These are phyloP conservation scores for Rhagoletis pomonella DNA, from an alignment of 1,140 invertebrate species.

Conservation along the genomic window DNA sequence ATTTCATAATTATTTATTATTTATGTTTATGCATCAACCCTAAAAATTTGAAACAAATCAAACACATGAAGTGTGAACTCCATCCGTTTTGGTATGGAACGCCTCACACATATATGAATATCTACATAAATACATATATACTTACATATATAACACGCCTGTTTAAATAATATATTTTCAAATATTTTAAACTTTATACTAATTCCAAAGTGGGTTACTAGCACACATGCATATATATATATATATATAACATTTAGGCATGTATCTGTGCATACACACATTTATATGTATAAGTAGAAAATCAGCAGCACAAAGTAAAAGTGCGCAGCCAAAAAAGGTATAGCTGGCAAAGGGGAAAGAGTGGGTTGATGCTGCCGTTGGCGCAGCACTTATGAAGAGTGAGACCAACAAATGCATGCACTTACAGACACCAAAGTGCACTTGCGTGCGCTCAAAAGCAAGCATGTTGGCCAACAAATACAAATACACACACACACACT, in stretches of 20 bases:
- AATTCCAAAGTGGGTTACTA: slow-evolving; percentile 30
- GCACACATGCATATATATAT: background rate
- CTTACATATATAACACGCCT: background rate
- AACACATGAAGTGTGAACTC: too few relatives aligned
- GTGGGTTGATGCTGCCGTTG: background rate
- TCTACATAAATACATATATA: background rate
- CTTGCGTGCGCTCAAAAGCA: background rate
- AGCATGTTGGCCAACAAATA: slow-evolving; percentile 23
- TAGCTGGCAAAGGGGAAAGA: background rate
- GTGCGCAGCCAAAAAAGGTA: background rate
- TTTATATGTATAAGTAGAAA: too few relatives aligned
- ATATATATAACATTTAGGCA: too few relatives aligned
- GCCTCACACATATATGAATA: background rate
- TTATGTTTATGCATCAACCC: too few relatives aligned
- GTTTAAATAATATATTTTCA: slow-evolving; percentile 4
- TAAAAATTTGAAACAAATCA: too few relatives aligned
- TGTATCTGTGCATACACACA: too few relatives aligned
- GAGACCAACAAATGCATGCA: slow-evolving; percentile 36
- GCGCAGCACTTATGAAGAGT: background rate
- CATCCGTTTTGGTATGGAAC: too few relatives aligned
- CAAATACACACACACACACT: background rate
- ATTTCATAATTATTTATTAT: too few relatives aligned
- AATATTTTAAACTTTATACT: slow-evolving; percentile 19
- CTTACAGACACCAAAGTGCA: background rate
- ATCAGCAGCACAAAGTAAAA: slow-evolving; percentile 38